phyloP scores from a whole-genome alignment of 2,113 vertebrate genomes.

The Python bivittatus region DNA sequence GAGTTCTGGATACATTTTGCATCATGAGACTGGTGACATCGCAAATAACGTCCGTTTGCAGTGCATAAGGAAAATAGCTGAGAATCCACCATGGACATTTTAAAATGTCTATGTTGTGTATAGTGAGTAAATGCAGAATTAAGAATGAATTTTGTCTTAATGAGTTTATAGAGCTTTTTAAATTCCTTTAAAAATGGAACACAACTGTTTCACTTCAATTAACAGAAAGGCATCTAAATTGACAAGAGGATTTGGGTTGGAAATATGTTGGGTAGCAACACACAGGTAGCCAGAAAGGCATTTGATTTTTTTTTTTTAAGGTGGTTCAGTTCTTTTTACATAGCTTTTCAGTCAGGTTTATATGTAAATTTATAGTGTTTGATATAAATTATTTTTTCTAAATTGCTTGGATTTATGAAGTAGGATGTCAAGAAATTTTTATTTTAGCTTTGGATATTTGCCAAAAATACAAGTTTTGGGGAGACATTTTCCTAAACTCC shows the following conservation, averaged over 20 bases:
- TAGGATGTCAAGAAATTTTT: background rate
- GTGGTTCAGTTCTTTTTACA: background rate
- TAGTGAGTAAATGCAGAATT: background rate
- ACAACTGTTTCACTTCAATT: too few relatives aligned
- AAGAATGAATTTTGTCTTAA: background rate
- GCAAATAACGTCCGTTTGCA: background rate
- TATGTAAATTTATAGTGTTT: background rate
- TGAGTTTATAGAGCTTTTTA: background rate
- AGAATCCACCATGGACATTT: background rate
- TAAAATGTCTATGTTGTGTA: background rate
- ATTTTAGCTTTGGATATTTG: constrained; percentile 3
- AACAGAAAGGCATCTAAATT: background rate
- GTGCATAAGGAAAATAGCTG: background rate
- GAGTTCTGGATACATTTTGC: background rate
- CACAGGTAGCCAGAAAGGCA: background rate
- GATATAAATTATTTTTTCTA: background rate
- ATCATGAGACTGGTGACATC: background rate
- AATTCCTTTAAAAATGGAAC: background rate
- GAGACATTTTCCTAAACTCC: background rate
- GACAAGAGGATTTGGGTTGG: background rate
- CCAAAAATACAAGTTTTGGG: background rate
- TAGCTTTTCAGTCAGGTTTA: background rate
- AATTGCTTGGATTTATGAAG: background rate
- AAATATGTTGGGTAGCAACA: background rate
- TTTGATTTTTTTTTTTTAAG: background rate